These are phyloP conservation scores for Pygmarrhopalites habei DNA, from an alignment of 1,140 invertebrate species.

Conservation along the genomic window DNA sequence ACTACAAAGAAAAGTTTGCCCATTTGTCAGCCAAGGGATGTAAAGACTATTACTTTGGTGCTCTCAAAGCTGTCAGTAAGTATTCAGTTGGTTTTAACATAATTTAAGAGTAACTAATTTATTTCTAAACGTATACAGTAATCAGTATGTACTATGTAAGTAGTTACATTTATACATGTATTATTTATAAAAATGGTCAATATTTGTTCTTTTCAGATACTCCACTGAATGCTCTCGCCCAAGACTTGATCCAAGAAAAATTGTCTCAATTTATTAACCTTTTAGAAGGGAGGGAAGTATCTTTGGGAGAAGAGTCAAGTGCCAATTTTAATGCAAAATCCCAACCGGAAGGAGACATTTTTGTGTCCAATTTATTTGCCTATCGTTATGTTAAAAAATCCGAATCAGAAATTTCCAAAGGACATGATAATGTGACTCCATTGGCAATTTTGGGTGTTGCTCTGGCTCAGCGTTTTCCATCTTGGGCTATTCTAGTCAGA, in stretches of 20 bases:
- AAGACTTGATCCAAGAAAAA: slow-evolving; percentile 17
- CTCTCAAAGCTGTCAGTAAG: slow-evolving; percentile 31
- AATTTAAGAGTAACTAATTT: too few relatives aligned
- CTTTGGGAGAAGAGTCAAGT: background rate
- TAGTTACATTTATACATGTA: too few relatives aligned
- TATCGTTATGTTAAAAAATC: slow-evolving; percentile 36
- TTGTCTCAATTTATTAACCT: slow-evolving; percentile 28
- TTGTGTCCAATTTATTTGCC: slow-evolving; percentile 28
- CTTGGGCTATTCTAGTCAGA: slow-evolving; percentile 21
- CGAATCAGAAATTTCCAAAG: slow-evolving; percentile 32
- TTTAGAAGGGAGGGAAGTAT: slow-evolving; percentile 23
- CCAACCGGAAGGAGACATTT: slow-evolving; percentile 22
- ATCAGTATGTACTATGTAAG: too few relatives aligned
- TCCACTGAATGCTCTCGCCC: slow-evolving; percentile 18
- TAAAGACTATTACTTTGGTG: slow-evolving; percentile 32
- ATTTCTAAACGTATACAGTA: too few relatives aligned
- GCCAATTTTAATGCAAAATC: slow-evolving; percentile 4
- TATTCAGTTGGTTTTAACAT: too few relatives aligned
- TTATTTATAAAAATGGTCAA: too few relatives aligned
- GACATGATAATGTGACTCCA: slow-evolving; percentile 15
- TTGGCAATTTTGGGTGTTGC: slow-evolving; percentile 29
- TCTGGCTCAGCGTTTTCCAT: slow-evolving; percentile 23
- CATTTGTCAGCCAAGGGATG: slow-evolving; percentile 17
- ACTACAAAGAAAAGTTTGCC: slow-evolving; percentile 4
- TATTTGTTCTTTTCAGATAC: too few relatives aligned